Conservation (phyloP, 2,113 vertebrate genomes). For the Equus quagga region DNA sequence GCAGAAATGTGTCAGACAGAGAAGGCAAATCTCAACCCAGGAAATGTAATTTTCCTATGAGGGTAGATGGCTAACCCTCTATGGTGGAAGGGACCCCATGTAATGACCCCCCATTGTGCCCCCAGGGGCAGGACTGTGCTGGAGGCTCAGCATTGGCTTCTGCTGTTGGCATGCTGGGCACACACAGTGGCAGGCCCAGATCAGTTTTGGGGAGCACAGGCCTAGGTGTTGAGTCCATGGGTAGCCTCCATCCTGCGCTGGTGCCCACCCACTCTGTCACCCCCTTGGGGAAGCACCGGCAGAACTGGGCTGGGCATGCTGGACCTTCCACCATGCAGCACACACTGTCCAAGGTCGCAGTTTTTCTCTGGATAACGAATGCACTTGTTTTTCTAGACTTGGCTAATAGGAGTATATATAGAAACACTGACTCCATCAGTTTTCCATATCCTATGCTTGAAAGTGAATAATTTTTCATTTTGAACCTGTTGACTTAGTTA, state of each 20-base stretch:
- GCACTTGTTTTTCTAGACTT: background rate
- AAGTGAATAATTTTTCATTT: too few relatives aligned
- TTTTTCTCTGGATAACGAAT: background rate
- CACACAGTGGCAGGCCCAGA: background rate
- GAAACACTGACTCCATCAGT: background rate
- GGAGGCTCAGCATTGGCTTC: background rate
- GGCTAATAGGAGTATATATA: background rate
- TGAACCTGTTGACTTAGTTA: background rate
- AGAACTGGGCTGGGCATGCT: background rate
- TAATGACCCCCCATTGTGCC: background rate
- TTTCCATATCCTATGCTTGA: background rate
- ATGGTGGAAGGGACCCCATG: rapidly evolving
- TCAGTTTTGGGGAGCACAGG: background rate
- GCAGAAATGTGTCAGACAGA: background rate
- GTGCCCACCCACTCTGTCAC: background rate
- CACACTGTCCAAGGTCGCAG: background rate
- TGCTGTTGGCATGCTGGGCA: background rate
- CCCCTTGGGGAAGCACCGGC: background rate
- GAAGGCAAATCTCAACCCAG: background rate
- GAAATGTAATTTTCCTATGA: background rate
- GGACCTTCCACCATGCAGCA: background rate
- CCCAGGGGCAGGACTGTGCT: background rate
- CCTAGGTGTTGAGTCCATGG: background rate
- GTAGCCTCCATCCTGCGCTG: background rate
- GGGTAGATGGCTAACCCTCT: background rate